Base-by-base conservation (phyloP, 1,140 invertebrate species). In the Schlechtendalia chinensis region DNA sequence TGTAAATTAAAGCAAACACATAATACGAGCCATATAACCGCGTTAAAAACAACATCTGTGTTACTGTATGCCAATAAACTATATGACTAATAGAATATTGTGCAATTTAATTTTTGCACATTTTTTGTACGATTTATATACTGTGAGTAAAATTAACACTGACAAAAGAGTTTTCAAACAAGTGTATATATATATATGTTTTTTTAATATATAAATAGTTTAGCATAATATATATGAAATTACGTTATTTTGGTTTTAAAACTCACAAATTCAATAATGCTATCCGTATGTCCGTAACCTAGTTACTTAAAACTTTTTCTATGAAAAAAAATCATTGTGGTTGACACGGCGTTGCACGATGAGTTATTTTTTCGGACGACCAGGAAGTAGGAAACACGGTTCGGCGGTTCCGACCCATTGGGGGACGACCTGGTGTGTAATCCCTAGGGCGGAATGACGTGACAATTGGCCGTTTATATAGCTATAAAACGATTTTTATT, bases 331-430 rank as follows among this genome's bases (percentile, higher is more conserved):
- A 79, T 79, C 39, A 27, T 61, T 63, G 56, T 54, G 56, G 56
- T 79, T 63, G 56, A 79, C 75, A 61, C 75, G 58, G 75, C 39
- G 29, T 79, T 61, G 56, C 56, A 79, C 75, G 75, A 59, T n/a
- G 56, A 79, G 56, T 29, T 63, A 27, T 47, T 47, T 50, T 79
- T 79, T 47, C 58, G 53, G 24, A n/a, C 24, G 17, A 59, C 39
- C 54, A 79, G 75, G 75, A 79, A 79, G 75, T 59, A 79, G 75
- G 75, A 79, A 45, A 61, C 39, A 79, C 75, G 75, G 75, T 61
- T 61, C 58, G 58, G 10, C 50, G 58, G 75, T 79, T 79, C 39
- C 39, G 58, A 16, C 56, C 17, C 39, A 63, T 63, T 32, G 75
- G 75, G 75, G 58, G 54, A 17, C 39, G 39, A 1, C 32, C 8